Conservation (phyloP, 2,888 invertebrate genomes). For the Sericinus montela region DNA sequence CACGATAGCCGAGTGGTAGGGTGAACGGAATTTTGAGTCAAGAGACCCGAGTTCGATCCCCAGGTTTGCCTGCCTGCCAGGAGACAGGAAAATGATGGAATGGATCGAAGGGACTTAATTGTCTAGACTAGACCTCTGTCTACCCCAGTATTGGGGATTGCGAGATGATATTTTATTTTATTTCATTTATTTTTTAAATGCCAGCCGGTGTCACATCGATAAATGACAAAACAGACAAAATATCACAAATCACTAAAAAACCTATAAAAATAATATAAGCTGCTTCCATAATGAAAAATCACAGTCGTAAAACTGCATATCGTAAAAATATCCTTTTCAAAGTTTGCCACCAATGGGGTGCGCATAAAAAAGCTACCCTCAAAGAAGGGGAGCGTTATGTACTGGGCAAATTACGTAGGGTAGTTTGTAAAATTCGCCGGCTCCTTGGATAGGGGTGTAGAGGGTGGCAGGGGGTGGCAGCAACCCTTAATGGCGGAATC, state of each 20-base stretch:
- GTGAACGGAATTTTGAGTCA: too few species aligned
- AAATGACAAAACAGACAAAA: too few species aligned
- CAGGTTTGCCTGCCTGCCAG: too few species aligned
- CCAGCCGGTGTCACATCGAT: too few species aligned
- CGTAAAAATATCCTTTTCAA: slow-evolving; percentile 51
- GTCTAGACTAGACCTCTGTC: too few species aligned
- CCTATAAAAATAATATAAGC: slow-evolving; percentile 9
- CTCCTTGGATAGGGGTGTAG: slow-evolving; percentile 38
- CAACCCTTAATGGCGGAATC: slow-evolving; percentile 76
- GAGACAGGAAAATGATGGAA: too few species aligned
- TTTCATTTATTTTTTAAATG: too few species aligned
- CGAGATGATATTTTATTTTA: too few species aligned
- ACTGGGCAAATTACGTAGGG: slow-evolving; percentile 63
- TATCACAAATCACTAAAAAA: neutral
- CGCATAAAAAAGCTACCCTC: slow-evolving; percentile 51
- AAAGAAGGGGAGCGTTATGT: slow-evolving; percentile 47
- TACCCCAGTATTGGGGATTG: too few species aligned
- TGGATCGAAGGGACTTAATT: too few species aligned
- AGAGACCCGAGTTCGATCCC: too few species aligned
- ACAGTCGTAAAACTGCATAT: slow-evolving; percentile 48
- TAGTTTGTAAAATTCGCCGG: slow-evolving; percentile 75
- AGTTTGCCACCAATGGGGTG: slow-evolving; percentile 37
- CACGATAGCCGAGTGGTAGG: too few species aligned
- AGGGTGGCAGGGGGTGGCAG: slow-evolving; percentile 43
- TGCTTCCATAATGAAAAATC: slow-evolving; percentile 37